Percentiles rank a stretch among this genome's conserved stretches.
phyloP scores from a whole-genome alignment of 2,888 invertebrate genomes.

The Pachycephus smyrnensis region DNA sequence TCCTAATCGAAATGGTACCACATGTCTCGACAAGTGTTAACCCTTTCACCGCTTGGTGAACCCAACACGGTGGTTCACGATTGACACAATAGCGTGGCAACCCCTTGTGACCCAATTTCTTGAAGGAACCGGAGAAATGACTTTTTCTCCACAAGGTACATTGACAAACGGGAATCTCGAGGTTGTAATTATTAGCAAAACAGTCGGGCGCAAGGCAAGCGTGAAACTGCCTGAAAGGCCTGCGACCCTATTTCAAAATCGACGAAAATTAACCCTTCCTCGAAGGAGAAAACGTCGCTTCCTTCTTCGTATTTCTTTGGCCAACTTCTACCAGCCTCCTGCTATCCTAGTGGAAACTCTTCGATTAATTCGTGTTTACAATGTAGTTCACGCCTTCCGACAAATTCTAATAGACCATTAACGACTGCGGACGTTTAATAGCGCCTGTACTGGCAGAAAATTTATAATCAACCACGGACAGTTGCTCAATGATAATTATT shows the following conservation, averaged over 20 bases:
- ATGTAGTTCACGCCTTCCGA: constrained; percentile 58
- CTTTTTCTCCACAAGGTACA: too few species aligned
- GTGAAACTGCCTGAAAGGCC: constrained; percentile 4
- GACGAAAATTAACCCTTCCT: constrained; percentile 52
- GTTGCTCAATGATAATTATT: too few species aligned
- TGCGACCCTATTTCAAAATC: constrained; percentile 40
- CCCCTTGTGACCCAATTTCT: too few species aligned
- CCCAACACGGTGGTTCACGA: constrained; percentile 6
- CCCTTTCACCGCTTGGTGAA: constrained; percentile 41
- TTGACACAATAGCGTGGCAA: background rate
- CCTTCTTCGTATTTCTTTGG: constrained; percentile 9
- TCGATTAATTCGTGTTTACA: constrained; percentile 63
- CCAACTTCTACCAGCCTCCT: constrained; percentile 38
- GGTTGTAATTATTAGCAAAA: background rate
- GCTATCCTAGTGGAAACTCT: constrained; percentile 47
- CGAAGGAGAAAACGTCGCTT: constrained; percentile 17
- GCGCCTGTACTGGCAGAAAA: background rate
- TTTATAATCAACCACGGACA: background rate
- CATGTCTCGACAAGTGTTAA: constrained; percentile 53
- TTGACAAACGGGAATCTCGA: background rate
- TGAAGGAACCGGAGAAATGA: too few species aligned
- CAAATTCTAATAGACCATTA: constrained; percentile 49
- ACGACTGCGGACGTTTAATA: constrained; percentile 29
- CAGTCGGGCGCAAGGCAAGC: too few species aligned
- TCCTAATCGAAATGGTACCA: constrained; percentile 50